Percentiles rank a stretch among this genome's conserved stretches.
phyloP scores from a whole-genome alignment of 2,797 vertebrate genomes.

The Propithecus deckenii region DNA sequence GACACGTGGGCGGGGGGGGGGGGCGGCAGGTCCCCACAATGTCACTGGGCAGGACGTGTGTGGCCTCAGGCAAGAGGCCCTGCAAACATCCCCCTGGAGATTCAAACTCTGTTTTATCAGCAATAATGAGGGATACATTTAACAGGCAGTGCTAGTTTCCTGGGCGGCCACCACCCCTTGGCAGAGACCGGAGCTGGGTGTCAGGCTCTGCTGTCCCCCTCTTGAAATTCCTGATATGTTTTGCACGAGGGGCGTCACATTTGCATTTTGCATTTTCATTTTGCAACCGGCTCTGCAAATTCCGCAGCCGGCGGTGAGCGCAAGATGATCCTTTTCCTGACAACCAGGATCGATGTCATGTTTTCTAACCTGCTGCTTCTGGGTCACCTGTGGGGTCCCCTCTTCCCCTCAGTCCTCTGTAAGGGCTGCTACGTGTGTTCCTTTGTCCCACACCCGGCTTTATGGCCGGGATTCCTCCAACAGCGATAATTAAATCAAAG shows the following conservation, averaged over 20 bases:
- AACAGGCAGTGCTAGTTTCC: too few species aligned
- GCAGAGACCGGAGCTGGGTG: neutral
- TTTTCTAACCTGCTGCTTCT: neutral
- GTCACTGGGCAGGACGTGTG: neutral
- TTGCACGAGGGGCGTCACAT: too few species aligned
- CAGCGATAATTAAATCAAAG: neutral
- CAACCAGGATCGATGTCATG: neutral
- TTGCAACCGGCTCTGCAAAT: neutral
- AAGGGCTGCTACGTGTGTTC: neutral
- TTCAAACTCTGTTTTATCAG: neutral
- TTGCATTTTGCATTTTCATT: neutral
- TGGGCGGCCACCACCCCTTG: neutral
- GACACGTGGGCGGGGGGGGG: neutral
- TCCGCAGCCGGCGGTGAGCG: too few species aligned
- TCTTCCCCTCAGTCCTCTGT: neutral
- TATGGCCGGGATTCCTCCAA: neutral
- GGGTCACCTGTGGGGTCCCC: too few species aligned
- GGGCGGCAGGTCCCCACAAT: neutral
- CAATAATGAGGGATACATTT: neutral
- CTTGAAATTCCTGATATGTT: neutral
- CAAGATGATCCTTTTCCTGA: neutral
- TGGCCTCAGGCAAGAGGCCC: neutral
- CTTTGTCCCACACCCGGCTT: neutral
- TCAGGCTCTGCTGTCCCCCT: neutral
- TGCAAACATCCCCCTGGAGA: too few species aligned